Evolutionary conservation across 2,113 vertebrate species (phyloP).

Genomic region (Cygnus buccinator): DNA sequence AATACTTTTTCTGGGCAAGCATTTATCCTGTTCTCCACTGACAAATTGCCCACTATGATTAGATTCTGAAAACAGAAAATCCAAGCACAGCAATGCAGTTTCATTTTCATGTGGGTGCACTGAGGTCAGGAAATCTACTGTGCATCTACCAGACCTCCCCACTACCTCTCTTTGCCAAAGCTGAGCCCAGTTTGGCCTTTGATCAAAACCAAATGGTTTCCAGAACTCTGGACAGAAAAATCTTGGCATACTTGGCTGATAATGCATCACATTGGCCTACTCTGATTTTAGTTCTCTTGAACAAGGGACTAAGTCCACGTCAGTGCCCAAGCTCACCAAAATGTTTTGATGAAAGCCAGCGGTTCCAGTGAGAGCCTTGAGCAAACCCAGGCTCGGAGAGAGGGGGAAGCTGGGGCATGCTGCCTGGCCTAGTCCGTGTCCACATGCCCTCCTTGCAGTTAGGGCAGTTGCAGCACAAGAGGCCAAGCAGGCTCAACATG

Average conservation of each 20-base stretch:
- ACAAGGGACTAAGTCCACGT: not conserved
- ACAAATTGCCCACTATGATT: not conserved
- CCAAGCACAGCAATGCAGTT: not conserved
- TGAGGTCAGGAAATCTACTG: not conserved
- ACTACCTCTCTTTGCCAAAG: not conserved
- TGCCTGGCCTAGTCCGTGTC: not conserved
- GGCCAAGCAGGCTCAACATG: accelerated
- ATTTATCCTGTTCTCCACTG: not conserved
- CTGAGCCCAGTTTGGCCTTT: not conserved
- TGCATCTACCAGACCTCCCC: not conserved
- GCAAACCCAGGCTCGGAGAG: not conserved
- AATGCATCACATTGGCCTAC: not conserved
- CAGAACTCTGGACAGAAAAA: not conserved
- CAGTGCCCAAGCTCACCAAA: not conserved
- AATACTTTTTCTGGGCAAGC: conserved; percentile 1
- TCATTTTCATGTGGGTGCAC: not conserved
- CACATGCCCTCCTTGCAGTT: accelerated
- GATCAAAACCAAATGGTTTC: not conserved
- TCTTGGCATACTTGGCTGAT: not conserved
- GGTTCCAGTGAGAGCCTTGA: not conserved
- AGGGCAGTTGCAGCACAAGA: not conserved
- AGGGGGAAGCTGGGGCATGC: not conserved
- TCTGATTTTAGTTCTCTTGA: not conserved
- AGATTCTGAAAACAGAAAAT: not conserved
- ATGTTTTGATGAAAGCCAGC: not conserved